Evolutionary conservation across 2,113 vertebrate species (phyloP), one percentile per base, ranked within the genome.

Genomic region (Globicephala melas): DNA sequence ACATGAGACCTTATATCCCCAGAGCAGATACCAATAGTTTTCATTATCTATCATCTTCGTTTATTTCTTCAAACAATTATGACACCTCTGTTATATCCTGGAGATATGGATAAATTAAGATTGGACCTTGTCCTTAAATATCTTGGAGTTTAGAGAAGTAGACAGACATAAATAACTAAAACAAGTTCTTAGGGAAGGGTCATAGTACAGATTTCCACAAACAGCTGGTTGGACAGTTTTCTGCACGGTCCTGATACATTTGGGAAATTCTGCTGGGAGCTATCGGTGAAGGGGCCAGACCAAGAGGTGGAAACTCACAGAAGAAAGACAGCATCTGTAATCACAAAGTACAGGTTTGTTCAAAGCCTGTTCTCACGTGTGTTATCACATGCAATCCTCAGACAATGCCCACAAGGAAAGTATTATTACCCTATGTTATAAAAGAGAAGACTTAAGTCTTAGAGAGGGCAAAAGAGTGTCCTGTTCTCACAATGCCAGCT

Each of bases 41-140:
- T 74, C 50, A 36, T 62, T 85, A 81, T 20, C 26, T 71, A 58
- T 93, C 62, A 36, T 55, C 28, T 70, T 77, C 47, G 23, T 86
- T 74, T 74, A 82, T 28, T 91, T 92, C 55, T 65, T 94, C 44
- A 91, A 79, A 91, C 33, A 88, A 23, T 88, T 44, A 84, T 17
- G 18, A 36, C 58, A 28, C 14, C 68, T 50, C 76, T 77, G 10
- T n/a, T 76, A 68, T 60, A 82, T 58, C 55, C 13, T 36, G 3
- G 50, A 81, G n/a, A 41, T 38, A 62, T 0, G 81, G 47, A 50
- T 28, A 41, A 73, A 58, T 38, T 50, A 85, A 95, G 63, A 76
- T 21, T 25, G 41, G 55, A 77, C 36, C 33, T 94, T n/a, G 23
- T 67, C 84, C 23, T 95, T 74, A 77, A 96, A 62, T 33, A 83